Conservation (phyloP, 2,113 vertebrate species). For the Perca schrenkii region DNA sequence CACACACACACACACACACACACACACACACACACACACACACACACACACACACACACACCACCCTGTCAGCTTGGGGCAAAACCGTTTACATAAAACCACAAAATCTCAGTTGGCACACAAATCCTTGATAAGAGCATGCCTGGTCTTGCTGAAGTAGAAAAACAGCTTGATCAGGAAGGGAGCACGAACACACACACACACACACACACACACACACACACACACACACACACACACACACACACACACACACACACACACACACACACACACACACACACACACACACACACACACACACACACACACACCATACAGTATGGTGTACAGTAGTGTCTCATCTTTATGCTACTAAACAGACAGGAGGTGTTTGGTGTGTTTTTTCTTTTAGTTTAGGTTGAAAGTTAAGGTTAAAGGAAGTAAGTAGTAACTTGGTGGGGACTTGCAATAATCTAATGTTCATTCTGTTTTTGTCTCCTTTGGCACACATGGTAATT, state of each 20-base stretch:
- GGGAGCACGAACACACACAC: background rate
- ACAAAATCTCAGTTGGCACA: conserved; percentile 59
- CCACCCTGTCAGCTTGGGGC: conserved; percentile 49
- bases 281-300: background rate
- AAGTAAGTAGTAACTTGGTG: background rate
- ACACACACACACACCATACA: background rate
- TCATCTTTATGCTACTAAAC: background rate
- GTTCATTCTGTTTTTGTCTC: background rate
- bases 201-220: background rate
- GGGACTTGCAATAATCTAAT: background rate
- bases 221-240: background rate
- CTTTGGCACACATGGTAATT: background rate
- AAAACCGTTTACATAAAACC: conserved; percentile 66
- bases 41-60: conserved; percentile 13
- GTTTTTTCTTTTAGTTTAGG: background rate
- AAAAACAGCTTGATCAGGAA: conserved; percentile 52
- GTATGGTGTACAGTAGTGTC: background rate
- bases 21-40: conserved; percentile 4
- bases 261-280: background rate
- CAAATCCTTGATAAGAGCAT: conserved; percentile 34
- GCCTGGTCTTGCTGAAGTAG: conserved; percentile 58
- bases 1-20: background rate
- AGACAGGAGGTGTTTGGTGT: background rate
- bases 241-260: background rate
- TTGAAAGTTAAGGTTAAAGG: background rate